These are phyloP conservation scores for Bombus picipes DNA, from an alignment of 1,140 invertebrate species.

Conservation along the genomic window DNA sequence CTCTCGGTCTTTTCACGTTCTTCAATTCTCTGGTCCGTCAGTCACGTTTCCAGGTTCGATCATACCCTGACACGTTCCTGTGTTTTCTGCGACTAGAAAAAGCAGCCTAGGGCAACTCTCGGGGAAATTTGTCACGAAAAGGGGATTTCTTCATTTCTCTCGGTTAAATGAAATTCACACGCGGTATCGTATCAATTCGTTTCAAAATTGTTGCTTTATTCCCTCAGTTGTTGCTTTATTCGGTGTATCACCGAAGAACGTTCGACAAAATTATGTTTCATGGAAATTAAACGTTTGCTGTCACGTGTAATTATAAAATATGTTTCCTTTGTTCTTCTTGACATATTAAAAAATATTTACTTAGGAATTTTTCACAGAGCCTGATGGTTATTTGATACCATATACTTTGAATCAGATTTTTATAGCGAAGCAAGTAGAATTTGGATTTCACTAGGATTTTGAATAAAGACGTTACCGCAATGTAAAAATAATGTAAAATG, in stretches of 20 bases:
- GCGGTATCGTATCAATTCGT: slow-evolving; percentile 13
- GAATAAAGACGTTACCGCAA: background rate
- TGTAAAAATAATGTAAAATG: background rate
- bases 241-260: no score
- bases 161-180: slow-evolving; percentile 13
- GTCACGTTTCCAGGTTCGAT: slow-evolving; percentile 31
- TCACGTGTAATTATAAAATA: background rate
- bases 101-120: background rate
- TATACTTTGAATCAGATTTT: no score
- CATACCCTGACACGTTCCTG: background rate
- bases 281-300: background rate
- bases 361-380: no score
- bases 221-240: no score
- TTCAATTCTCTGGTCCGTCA: slow-evolving; percentile 20
- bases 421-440: background rate
- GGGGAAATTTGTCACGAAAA: slow-evolving; percentile 11
- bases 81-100: background rate
- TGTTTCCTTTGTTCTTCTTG: background rate
- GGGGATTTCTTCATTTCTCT: slow-evolving; percentile 8
- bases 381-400: no score
- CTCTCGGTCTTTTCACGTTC: background rate
- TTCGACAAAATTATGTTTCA: no score
- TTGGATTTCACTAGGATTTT: background rate
- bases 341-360: background rate
- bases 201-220: background rate